Evolutionary conservation across 1,140 invertebrate species (phyloP).

Genomic region (Brachionus manjavacas): DNA sequence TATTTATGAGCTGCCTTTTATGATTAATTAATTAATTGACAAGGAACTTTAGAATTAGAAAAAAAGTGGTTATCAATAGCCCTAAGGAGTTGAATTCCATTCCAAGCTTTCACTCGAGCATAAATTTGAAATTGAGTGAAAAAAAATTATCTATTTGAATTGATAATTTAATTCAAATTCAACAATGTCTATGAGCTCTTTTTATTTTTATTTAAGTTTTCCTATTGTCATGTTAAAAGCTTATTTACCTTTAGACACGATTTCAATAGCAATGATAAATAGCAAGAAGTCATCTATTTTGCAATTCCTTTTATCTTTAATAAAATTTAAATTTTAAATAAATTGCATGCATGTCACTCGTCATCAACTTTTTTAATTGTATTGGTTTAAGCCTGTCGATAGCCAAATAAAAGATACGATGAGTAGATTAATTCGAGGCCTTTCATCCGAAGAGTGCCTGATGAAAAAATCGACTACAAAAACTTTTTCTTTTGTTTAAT

Average conservation of each 20-base stretch:
- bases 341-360: conserved; percentile 10
- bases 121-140: neutral
- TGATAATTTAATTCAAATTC: neutral
- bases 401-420: neutral
- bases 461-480: neutral
- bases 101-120: neutral
- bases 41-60: neutral
- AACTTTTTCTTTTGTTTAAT: neutral
- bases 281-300: neutral
- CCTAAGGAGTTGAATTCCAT: neutral
- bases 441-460: neutral
- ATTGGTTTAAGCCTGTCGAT: neutral
- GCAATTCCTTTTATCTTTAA: neutral
- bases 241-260: neutral
- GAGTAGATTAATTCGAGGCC: neutral
- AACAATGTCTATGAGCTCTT: neutral
- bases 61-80: neutral
- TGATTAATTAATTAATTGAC: neutral
- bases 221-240: neutral
- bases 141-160: neutral
- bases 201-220: neutral
- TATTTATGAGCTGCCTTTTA: neutral
- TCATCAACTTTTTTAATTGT: neutral
- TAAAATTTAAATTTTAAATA: neutral
- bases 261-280: neutral